These are phyloP conservation scores for Smittia sp. DNA, from an alignment of 2,888 invertebrate species.

Conservation along the genomic window DNA sequence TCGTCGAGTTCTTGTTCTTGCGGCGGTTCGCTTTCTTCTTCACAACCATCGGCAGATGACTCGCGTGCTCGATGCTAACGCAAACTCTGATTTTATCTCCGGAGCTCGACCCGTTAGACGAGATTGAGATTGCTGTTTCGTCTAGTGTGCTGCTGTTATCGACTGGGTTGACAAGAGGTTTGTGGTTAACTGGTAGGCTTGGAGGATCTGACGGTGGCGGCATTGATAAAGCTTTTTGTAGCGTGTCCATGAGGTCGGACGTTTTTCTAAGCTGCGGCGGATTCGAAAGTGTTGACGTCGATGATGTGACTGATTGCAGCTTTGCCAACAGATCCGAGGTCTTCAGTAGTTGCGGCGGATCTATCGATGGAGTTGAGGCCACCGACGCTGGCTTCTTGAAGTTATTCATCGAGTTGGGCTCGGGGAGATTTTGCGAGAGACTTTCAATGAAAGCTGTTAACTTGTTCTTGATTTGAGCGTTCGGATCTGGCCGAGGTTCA, in stretches of 20 bases:
- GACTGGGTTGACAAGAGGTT: background rate
- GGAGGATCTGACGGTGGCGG: constrained; percentile 34
- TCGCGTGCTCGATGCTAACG: constrained; percentile 58
- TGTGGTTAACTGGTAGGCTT: background rate
- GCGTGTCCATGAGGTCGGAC: constrained; percentile 51
- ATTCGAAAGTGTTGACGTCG: background rate
- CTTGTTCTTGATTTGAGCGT: constrained; percentile 19
- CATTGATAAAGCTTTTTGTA: constrained; percentile 49
- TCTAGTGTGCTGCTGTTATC: background rate
- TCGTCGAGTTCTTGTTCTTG: constrained; percentile 44
- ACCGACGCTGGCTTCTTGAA: background rate
- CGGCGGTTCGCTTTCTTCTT: constrained; percentile 47
- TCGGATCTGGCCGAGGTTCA: background rate
- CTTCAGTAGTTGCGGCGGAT: background rate
- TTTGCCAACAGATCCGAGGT: background rate
- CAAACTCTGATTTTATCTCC: constrained; percentile 53
- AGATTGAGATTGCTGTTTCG: background rate
- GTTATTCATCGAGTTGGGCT: background rate
- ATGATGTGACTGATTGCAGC: background rate
- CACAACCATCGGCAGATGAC: constrained; percentile 56
- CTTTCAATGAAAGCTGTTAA: constrained; percentile 43
- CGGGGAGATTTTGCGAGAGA: constrained; percentile 43
- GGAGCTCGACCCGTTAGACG: background rate
- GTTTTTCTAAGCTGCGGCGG: constrained; percentile 45
- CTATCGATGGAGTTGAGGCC: background rate